Conservation (phyloP, 2,888 invertebrate genomes). For the Stomorhina lunata region DNA sequence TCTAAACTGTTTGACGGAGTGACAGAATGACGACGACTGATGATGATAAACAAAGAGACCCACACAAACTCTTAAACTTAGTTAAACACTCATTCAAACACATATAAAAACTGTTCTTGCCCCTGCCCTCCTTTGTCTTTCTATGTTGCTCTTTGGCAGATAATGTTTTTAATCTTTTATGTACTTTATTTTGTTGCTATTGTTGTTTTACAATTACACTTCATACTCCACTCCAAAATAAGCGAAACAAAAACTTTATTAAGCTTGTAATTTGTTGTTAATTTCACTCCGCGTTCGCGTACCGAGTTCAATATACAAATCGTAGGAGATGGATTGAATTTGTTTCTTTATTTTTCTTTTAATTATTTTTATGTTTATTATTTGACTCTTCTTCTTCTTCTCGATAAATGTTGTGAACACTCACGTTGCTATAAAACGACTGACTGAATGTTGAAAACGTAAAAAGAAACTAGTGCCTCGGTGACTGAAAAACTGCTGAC, state of each 20-base stretch:
- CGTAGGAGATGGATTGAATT: background rate
- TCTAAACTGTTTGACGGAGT: conserved; percentile 4
- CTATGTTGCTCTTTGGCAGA: conserved; percentile 31
- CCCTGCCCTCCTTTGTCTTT: no score
- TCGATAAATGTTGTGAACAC: conserved; percentile 50
- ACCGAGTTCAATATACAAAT: conserved; percentile 12
- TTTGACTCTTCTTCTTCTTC: conserved; percentile 8
- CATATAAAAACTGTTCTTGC: background rate
- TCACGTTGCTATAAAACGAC: conserved; percentile 59
- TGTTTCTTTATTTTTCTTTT: background rate
- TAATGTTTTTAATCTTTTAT: conserved; percentile 14
- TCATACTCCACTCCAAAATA: no score
- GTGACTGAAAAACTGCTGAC: conserved; percentile 52
- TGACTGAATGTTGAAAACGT: conserved; percentile 57
- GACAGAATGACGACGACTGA: no score
- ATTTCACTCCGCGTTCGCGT: conserved; percentile 29
- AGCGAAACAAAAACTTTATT: conserved; percentile 23
- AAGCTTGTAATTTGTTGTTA: conserved; percentile 4
- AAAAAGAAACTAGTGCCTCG: conserved; percentile 38
- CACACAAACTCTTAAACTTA: no score
- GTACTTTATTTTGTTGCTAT: background rate
- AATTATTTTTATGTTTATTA: conserved; percentile 2
- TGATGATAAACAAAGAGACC: no score
- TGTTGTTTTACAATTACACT: conserved; percentile 34
- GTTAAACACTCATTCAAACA: background rate